Percentiles rank a stretch among this genome's conserved stretches.
phyloP scores from a whole-genome alignment of 2,797 vertebrate genomes.

The Halcyon chelicuti region DNA sequence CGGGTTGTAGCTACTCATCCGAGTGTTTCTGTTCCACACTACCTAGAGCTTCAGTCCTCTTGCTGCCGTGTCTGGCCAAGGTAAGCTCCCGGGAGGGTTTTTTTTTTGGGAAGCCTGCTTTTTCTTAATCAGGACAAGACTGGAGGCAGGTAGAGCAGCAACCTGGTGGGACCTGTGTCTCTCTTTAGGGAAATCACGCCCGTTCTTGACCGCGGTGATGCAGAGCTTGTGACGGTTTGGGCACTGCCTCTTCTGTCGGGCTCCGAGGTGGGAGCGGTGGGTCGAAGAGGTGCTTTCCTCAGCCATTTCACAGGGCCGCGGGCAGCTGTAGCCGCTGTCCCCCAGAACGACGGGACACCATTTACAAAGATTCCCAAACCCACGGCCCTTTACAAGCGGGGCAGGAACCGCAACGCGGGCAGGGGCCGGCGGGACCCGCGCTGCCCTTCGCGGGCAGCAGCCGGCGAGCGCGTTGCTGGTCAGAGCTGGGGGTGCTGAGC shows the following conservation, averaged over 20 bases:
- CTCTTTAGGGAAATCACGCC: rapidly evolving
- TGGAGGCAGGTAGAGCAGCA: neutral
- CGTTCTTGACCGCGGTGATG: rapidly evolving
- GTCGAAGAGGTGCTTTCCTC: neutral
- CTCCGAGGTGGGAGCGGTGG: neutral
- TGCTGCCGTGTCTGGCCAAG: no score
- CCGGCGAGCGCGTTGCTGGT: neutral
- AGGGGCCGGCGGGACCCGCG: neutral
- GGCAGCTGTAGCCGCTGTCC: neutral
- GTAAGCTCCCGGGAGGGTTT: neutral
- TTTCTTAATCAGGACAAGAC: no score
- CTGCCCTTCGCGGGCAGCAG: no score
- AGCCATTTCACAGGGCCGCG: neutral
- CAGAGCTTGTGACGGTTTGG: no score
- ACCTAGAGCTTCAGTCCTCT: neutral
- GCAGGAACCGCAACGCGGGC: no score
- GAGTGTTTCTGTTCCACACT: neutral
- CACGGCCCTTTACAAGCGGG: neutral
- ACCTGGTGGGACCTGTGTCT: neutral
- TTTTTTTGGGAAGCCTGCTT: neutral
- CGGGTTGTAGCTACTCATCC: rapidly evolving
- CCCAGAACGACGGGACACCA: no score
- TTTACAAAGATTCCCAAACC: neutral
- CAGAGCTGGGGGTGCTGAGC: neutral
- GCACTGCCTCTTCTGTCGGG: neutral